Conservation (phyloP, 2,113 vertebrate species). For the Fregata magnificens region DNA sequence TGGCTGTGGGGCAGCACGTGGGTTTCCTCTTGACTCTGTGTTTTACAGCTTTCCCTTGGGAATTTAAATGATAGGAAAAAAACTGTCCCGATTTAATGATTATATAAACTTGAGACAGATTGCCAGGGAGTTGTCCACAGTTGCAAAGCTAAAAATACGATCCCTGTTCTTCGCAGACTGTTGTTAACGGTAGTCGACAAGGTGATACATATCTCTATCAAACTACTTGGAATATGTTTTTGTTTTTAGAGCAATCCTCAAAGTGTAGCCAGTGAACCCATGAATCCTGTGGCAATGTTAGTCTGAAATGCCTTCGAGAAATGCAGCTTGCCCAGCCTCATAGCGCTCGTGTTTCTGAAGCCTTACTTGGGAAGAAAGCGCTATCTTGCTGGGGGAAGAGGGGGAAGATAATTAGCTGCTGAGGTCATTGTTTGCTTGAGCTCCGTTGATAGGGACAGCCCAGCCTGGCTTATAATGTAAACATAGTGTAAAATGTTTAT, state of each 20-base stretch:
- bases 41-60: not conserved
- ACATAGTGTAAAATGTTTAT: conserved; percentile 68
- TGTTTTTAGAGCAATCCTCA: not conserved
- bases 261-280: not conserved
- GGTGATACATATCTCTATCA: not conserved
- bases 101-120: not conserved
- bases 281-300: not conserved
- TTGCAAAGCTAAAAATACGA: not conserved
- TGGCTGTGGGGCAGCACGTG: not conserved
- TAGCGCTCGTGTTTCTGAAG: not conserved
- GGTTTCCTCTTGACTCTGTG: not conserved
- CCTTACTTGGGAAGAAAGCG: conserved; percentile 68
- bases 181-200: rapidly evolving
- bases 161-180: not conserved
- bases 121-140: not conserved
- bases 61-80: not conserved
- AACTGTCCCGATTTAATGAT: not conserved
- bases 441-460: conserved; percentile 27
- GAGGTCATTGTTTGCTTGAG: conserved; percentile 64
- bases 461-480: conserved; percentile 61
- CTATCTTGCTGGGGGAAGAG: not conserved
- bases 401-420: conserved; percentile 28
- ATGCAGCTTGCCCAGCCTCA: not conserved
- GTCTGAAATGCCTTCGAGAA: not conserved
- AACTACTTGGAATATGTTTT: not conserved